Base-by-base conservation (phyloP, 2,113 vertebrate genomes). In the Zosterops hypoxanthus region DNA sequence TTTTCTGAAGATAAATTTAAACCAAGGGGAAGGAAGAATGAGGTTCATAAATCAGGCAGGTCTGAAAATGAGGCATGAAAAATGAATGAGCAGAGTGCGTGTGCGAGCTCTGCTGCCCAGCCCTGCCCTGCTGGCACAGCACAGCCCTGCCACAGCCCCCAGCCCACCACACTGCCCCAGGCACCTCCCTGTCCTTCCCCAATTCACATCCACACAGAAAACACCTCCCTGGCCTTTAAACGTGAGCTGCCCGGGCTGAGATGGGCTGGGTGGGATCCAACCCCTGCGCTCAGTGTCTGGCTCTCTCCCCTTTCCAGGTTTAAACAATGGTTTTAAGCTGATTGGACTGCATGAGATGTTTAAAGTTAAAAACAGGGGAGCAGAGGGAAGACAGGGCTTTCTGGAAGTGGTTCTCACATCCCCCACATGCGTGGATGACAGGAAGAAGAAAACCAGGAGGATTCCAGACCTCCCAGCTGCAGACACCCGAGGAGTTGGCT, bases 21-120 rank as follows among this genome's bases (percentile, higher is more conserved):
- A 92, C n/a, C 19, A n/a, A 94, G 78, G 41, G 87, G 81, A 93
- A 94, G 93, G 87, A 95, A 94, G 92, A 94, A 87, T 56, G 66
- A 90, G 78, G 47, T 82, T 78, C 95, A 94, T 95, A 92, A 94
- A 96, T 94, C 96, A 96, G 87, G 47, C 87, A 68, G 53, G 69
- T 26, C 73, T 92, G 95, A 95, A 95, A 94, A 91, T 49, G 92
- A 93, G 92, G 90, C 92, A 89, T 92, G 87, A 91, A 96, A 91
- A 96, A 94, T 82, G 90, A 94, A 95, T 56, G 92, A 94, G 36
- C 3, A 5, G 65, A 87, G 69, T 0, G 3, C 1, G 26, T 50
- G 68, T 29, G 71, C 0, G 6, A 81, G 72, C 0, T 0, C 86
- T 2, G 12, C 39, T 0, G 1, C 44, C 82, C 73, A 9, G 4